A percentile compares a stretch with the other conserved stretches of the same genome.
phyloP scores from a whole-genome alignment of 2,888 invertebrate genomes.

The Vesta saturnalis region DNA sequence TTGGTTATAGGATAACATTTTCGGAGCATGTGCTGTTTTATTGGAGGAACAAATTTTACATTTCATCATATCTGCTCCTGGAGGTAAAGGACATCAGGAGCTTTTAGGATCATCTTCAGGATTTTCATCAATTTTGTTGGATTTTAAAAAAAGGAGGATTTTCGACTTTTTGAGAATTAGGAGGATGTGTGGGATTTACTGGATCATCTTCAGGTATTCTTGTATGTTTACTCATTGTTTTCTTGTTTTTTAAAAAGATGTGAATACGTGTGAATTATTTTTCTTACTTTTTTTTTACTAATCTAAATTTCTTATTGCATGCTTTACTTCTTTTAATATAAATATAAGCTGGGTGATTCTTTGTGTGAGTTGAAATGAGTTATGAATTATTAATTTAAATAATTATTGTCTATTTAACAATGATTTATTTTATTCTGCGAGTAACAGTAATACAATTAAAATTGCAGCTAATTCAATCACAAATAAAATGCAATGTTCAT shows the following conservation, averaged over 20 bases:
- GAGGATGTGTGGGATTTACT: constrained; percentile 23
- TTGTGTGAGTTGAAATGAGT: neutral
- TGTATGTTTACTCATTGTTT: constrained; percentile 29
- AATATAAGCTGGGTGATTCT: neutral
- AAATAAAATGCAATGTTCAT: too few relatives aligned
- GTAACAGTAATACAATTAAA: too few relatives aligned
- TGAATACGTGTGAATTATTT: constrained; percentile 32
- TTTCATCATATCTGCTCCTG: constrained; percentile 28
- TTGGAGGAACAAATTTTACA: constrained; percentile 14
- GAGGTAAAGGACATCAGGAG: constrained; percentile 27
- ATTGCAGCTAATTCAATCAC: too few relatives aligned
- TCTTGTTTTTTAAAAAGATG: constrained; percentile 31
- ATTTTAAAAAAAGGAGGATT: constrained; percentile 23
- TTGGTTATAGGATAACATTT: constrained; percentile 33
- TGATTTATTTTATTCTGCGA: too few relatives aligned
- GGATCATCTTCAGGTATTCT: constrained; percentile 37
- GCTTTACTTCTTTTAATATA: constrained; percentile 10
- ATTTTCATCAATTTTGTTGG: constrained; percentile 24
- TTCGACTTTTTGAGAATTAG: constrained; percentile 27
- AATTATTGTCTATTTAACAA: too few relatives aligned
- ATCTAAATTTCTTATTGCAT: constrained; percentile 34
- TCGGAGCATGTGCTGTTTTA: constrained; percentile 16
- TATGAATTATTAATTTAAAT: neutral
- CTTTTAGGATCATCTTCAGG: constrained; percentile 20
- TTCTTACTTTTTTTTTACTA: constrained; percentile 24